Evolutionary conservation across 2,888 invertebrate genomes (phyloP).

Genomic region (Drosophila diplacantha): DNA sequence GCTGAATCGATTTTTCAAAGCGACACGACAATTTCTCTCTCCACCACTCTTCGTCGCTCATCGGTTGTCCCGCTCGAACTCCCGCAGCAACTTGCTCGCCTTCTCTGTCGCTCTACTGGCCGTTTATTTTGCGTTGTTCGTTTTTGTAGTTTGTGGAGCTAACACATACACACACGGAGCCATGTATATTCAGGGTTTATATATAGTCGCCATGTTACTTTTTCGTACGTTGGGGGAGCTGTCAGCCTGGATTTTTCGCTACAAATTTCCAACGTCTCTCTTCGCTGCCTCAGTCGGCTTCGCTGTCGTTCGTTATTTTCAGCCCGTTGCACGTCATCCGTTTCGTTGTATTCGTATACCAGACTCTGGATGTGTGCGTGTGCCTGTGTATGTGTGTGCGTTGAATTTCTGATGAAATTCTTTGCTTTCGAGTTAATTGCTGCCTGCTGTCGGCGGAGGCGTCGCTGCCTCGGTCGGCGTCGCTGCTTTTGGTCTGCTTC

Average conservation of each 20-base stretch:
- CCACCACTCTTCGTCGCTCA: constrained; percentile 23
- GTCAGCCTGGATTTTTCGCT: constrained; percentile 70
- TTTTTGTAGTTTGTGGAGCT: constrained; percentile 45
- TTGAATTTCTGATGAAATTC: constrained; percentile 75
- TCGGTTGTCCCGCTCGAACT: constrained; percentile 45
- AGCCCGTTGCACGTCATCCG: constrained; percentile 67
- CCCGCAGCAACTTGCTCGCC: constrained; percentile 24
- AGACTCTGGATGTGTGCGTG: constrained; percentile 9
- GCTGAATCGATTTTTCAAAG: constrained; percentile 69
- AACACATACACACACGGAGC: constrained; percentile 25
- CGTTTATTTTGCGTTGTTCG: constrained; percentile 56
- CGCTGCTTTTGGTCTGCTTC: constrained; percentile 17
- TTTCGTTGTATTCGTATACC: constrained; percentile 40
- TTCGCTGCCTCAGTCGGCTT: constrained; percentile 41
- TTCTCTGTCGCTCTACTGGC: constrained; percentile 32
- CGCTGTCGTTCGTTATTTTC: constrained; percentile 58
- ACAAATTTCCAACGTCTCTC: constrained; percentile 52
- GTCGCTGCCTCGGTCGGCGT: constrained; percentile 26
- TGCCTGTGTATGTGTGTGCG: constrained; percentile 46
- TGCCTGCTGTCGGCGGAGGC: constrained; percentile 46
- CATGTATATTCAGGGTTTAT: constrained; percentile 22
- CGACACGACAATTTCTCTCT: constrained; percentile 70
- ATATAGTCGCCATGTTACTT: constrained; percentile 67
- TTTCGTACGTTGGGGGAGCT: constrained; percentile 67
- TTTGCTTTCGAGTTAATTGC: constrained; percentile 72